Conservation (phyloP, 2,797 vertebrate species). For the Petrocephalus sullivani region DNA sequence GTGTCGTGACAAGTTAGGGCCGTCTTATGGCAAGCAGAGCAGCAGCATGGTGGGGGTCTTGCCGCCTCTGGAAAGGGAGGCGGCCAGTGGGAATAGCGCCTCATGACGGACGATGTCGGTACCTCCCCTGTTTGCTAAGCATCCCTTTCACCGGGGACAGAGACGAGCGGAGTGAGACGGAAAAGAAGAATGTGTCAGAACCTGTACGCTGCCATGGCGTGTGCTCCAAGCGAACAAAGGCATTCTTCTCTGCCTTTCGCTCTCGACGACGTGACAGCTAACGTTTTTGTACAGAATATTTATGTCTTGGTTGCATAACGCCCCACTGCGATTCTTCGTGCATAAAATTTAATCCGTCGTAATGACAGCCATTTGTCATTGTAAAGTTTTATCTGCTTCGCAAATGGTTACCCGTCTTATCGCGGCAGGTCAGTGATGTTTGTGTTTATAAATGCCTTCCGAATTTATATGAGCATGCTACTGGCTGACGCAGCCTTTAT, state of each 20-base stretch:
- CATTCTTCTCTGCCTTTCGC: not conserved
- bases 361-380: conserved; percentile 6
- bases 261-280: not conserved
- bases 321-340: not conserved
- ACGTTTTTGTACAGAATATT: not conserved
- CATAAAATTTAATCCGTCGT: not conserved
- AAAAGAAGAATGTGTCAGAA: not conserved
- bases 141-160: not conserved
- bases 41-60: not conserved
- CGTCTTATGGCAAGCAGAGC: not conserved
- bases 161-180: not conserved
- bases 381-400: conserved; percentile 9
- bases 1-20: not conserved
- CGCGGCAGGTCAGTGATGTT: not conserved
- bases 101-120: not conserved
- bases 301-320: not conserved
- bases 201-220: not conserved
- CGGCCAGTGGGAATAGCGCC: not conserved
- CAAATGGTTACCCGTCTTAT: not conserved
- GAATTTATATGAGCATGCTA: not conserved
- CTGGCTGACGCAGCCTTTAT: not conserved
- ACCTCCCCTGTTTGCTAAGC: not conserved
- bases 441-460: not conserved
- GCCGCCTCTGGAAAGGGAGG: not conserved
- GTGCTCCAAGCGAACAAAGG: not conserved